Evolutionary conservation across 2,888 invertebrate species (phyloP).

Genomic region (Dioctria rufipes): DNA sequence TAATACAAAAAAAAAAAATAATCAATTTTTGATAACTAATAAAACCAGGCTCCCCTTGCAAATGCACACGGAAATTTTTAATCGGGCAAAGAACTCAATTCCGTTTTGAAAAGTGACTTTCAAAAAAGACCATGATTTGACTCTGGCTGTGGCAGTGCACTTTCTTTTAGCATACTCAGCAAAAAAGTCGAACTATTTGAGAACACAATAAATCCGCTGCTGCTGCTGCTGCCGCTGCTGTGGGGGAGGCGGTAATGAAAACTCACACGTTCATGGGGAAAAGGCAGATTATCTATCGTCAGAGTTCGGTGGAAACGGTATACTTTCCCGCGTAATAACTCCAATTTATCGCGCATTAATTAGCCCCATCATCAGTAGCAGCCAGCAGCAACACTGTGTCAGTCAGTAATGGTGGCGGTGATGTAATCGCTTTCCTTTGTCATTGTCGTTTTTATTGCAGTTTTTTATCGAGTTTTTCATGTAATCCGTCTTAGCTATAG

Average conservation of each 20-base stretch:
- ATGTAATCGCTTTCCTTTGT: conserved; percentile 37
- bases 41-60: not conserved
- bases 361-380: not conserved
- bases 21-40: not conserved
- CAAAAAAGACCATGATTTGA: not conserved
- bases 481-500: not conserved
- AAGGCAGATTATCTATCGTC: not conserved
- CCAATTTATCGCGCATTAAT: conserved; percentile 17
- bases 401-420: not conserved
- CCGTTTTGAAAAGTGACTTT: not conserved
- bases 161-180: too few relatives aligned
- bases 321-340: conserved; percentile 14
- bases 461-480: conserved; percentile 13
- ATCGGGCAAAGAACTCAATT: conserved; percentile 12
- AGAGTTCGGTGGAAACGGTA: not conserved
- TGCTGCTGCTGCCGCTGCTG: too few relatives aligned
- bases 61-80: not conserved
- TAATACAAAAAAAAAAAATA: too few relatives aligned
- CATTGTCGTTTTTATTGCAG: conserved; percentile 10
- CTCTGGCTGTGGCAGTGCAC: not conserved
- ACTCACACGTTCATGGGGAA: not conserved
- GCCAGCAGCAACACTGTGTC: not conserved
- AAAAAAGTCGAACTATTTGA: not conserved
- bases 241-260: not conserved
- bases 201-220: not conserved